Evolutionary conservation across 1,140 invertebrate genomes (phyloP).

Genomic region (Dreissena rostriformis): DNA sequence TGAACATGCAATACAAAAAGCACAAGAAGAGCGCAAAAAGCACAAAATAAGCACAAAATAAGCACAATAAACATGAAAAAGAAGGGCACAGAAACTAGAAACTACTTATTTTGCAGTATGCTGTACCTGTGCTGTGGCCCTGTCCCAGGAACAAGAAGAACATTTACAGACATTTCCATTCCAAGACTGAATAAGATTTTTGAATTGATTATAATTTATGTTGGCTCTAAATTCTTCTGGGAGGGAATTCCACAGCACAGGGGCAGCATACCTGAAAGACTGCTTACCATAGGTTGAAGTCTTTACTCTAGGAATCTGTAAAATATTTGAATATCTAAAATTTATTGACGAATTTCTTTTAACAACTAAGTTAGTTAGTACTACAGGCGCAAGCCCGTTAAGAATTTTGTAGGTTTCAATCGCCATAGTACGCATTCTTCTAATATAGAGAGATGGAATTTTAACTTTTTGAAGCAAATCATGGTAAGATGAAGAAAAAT

Average conservation of each 20-base stretch:
- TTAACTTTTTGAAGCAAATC: background rate
- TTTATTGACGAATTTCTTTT: slow-evolving; percentile 1
- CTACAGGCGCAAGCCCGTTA: background rate
- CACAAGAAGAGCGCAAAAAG: too few relatives aligned
- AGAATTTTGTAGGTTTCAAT: slow-evolving; percentile 5
- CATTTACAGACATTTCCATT: too few relatives aligned
- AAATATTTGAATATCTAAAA: slow-evolving; percentile 12
- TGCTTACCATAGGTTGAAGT: slow-evolving; percentile 14
- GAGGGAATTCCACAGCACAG: slow-evolving; percentile 7
- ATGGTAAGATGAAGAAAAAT: slow-evolving; percentile 12
- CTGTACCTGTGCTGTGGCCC: too few relatives aligned
- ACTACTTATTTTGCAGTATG: too few relatives aligned
- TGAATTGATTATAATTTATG: too few relatives aligned
- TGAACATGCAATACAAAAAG: too few relatives aligned
- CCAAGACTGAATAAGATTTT: too few relatives aligned
- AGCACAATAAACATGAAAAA: too few relatives aligned
- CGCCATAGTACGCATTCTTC: slow-evolving; percentile 1
- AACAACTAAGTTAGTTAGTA: background rate
- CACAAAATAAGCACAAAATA: too few relatives aligned
- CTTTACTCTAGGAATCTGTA: slow-evolving; percentile 1
- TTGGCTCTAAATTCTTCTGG: too few relatives aligned
- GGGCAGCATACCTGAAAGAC: slow-evolving; percentile 15
- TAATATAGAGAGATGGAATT: slow-evolving; percentile 12
- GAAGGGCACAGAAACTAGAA: too few relatives aligned
- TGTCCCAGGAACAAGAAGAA: too few relatives aligned